Evolutionary conservation across 2,113 vertebrate species (phyloP), one percentile per base, ranked within the genome.

Genomic region (Argyrosomus japonicus): DNA sequence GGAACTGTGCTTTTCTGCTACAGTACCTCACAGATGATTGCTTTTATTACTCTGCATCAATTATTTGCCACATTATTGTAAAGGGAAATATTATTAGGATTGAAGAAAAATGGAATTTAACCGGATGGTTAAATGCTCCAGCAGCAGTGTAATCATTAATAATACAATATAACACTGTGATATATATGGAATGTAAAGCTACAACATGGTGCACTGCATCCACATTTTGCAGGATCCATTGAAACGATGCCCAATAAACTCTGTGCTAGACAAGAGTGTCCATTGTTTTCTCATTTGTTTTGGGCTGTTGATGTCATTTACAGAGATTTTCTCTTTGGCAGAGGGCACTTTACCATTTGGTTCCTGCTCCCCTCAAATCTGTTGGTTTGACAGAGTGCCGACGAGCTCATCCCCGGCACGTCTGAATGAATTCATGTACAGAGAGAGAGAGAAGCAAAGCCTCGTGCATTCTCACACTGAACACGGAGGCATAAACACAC

Each of bases 361-460:
- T 87, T 79, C 75, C 27, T n/a, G 23, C 58, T 85, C 68, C n/a
- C 18, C 21, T 75, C 27, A 81, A 86, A 85, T 84, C 82, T 88
- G 89, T 82, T 69, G 57, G 48, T 63, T 81, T 91, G 82, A 86
- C 70, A 48, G 51, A 68, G 68, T 56, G 83, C 83, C 71, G 71
- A 77, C n/a, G 53, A 71, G 71, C 32, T 79, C 29, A 8, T 15
- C 45, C 40, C 60, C 56, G 8, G 43, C 32, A 25, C 19, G 47
- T 74, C 79, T 61, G 73, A 75, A 23, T 29, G 58, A n/a, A 13
- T 70, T 23, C 47, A 7, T 27, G 64, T 64, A 3, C 27, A 68
- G 13, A 29, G 19, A 75, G 36, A 81, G 50, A 14, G 45, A 47
- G 13, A 12, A 6, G 18, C 11, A 8, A 54, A 48, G 80, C 50